Conservation (phyloP, 2,797 vertebrate species). For the Notolepis coatsorum region DNA sequence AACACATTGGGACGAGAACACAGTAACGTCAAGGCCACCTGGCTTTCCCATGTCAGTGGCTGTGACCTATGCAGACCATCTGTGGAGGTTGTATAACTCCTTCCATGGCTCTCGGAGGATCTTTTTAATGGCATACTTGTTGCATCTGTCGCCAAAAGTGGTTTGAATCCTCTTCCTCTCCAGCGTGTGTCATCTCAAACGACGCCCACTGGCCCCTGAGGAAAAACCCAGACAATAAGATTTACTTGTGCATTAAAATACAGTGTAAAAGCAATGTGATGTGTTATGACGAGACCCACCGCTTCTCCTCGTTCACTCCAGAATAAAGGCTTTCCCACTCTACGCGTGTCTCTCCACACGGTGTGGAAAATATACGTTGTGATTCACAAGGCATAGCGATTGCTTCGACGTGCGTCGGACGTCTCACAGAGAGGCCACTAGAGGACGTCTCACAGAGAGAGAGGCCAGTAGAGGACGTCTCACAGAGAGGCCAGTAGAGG, state of each 20-base stretch:
- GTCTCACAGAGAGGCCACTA: background rate
- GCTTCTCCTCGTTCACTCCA: no score
- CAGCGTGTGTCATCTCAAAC: constrained; percentile 3
- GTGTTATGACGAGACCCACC: constrained; percentile 26
- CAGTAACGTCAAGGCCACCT: constrained; percentile 32
- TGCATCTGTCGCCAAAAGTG: constrained; percentile 24
- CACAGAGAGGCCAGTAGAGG: no score
- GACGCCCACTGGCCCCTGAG: background rate
- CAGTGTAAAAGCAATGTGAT: background rate
- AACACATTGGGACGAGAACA: constrained; percentile 22
- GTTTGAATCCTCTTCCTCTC: constrained; percentile 18
- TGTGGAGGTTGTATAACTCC: constrained; percentile 43
- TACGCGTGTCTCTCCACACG: no score
- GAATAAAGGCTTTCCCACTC: no score
- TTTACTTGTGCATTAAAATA: constrained; percentile 6
- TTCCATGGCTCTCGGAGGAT: constrained; percentile 20
- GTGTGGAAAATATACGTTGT: background rate
- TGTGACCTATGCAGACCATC: constrained; percentile 34
- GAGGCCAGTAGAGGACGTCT: no score
- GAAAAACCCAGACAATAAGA: constrained; percentile 30
- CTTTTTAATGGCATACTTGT: constrained; percentile 39
- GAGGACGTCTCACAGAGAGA: background rate
- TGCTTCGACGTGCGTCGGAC: no score
- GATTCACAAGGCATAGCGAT: background rate
- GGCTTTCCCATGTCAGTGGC: constrained; percentile 33